These are phyloP conservation scores for Eurois occulta DNA, from an alignment of 2,888 invertebrate species.

Conservation along the genomic window DNA sequence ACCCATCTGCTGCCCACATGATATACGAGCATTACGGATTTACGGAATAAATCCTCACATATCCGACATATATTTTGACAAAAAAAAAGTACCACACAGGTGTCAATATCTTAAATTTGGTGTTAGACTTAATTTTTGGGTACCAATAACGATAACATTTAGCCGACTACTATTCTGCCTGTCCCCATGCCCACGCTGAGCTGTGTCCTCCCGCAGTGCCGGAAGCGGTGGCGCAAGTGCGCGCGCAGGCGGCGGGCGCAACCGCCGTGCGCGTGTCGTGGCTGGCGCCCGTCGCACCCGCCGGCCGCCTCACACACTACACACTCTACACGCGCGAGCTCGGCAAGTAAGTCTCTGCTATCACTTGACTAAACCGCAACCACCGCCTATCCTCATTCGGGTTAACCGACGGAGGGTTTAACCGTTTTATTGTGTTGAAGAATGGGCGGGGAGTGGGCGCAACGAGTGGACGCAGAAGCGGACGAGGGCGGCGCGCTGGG, in stretches of 20 bases:
- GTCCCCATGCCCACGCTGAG: background rate
- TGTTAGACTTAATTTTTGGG: background rate
- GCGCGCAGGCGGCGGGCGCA: constrained; percentile 94
- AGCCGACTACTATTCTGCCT: background rate
- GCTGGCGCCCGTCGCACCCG: constrained; percentile 94
- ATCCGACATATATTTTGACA: no score
- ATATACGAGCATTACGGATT: no score
- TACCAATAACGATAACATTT: background rate
- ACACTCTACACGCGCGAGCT: constrained; percentile 93
- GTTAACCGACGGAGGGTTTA: background rate
- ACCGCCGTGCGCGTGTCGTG: constrained; percentile 95
- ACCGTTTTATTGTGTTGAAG: constrained; percentile 60
- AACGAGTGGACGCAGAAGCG: constrained; percentile 75
- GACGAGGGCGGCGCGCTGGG: constrained; percentile 37
- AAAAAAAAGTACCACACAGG: no score
- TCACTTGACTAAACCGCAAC: background rate
- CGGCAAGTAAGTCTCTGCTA: constrained; percentile 86
- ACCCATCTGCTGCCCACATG: no score
- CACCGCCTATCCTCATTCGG: background rate
- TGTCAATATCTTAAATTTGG: no score
- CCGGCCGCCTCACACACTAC: constrained; percentile 94
- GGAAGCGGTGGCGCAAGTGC: constrained; percentile 93
- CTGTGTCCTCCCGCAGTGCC: constrained; percentile 91
- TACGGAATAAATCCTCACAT: no score
- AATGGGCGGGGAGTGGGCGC: constrained; percentile 83